Evolutionary conservation across 2,888 invertebrate genomes (phyloP), one percentile per base, ranked within the genome.

Genomic region (Carcina quercana): DNA sequence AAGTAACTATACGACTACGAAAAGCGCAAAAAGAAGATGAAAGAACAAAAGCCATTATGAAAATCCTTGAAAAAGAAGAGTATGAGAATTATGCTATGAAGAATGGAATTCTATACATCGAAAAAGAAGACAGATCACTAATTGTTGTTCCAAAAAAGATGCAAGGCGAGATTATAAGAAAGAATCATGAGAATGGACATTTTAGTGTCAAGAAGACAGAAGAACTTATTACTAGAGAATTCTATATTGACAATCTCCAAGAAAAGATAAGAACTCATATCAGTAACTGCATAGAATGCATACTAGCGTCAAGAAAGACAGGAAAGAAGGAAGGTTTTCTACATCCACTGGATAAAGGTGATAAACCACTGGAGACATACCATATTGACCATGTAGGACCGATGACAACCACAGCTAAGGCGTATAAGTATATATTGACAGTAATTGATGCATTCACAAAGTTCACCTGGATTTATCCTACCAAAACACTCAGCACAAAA

Each of bases 311-410:
- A 12, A 24, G 37, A 2, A 48, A 47, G 28, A 27, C 10, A 39
- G 47, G 44, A 0, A 64, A 58, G 28, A 43, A 48, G 15, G 60
- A 64, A 42, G 60, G 64, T 10, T 48, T 45, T 3, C 37, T 66
- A 13, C 31, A 55, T 25, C 49, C 54, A 0, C 54, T 69, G 2
- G 45, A 53, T 7, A 66, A 66, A 37, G 52, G 47, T 6, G 53
- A 52, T 12, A 15, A 29, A 2, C 64, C 63, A 2, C 26, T 65
- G 3, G 29, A 48, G 8, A 63, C 59, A 0, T 53, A 47, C 7
- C 60, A 65, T 22, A 27, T 58, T 3, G 68, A 69, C 36, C 64
- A 59, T 34, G 29, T 68, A 2, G 65, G 60, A 6, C 62, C 60
- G 1, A 17, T 59, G 1, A 43, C 49, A 3, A 40, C 49, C 1